Evolutionary conservation across 2,113 vertebrate genomes (phyloP).

Genomic region (Dunckerocampus dactyliophorus): DNA sequence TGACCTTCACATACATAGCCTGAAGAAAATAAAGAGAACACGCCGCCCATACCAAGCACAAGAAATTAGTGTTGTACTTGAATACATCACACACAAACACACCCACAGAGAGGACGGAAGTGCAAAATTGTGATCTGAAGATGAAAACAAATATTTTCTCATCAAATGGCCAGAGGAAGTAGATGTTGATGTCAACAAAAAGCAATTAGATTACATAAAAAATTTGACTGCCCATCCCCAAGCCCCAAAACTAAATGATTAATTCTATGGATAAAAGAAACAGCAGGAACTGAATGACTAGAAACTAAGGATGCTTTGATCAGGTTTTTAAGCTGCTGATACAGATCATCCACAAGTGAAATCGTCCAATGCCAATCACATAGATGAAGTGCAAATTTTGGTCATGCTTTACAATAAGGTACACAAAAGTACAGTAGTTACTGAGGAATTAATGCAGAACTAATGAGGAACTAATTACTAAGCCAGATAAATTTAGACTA

Average conservation of each 20-base stretch:
- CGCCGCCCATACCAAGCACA: too few species aligned
- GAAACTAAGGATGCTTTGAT: too few species aligned
- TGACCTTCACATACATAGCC: slow-evolving; percentile 21
- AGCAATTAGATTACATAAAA: slow-evolving; percentile 71
- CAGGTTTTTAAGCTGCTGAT: too few species aligned
- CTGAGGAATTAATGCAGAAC: too few species aligned
- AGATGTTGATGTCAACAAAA: slow-evolving; percentile 60
- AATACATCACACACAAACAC: slow-evolving; percentile 3
- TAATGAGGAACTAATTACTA: too few species aligned
- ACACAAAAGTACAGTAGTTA: too few species aligned
- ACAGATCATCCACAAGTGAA: too few species aligned
- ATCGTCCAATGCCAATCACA: too few species aligned
- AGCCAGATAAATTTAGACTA: too few species aligned
- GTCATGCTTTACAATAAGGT: too few species aligned
- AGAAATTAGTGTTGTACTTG: too few species aligned
- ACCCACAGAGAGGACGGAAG: slow-evolving; percentile 1
- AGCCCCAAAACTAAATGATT: slow-evolving; percentile 63
- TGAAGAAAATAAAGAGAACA: not conserved
- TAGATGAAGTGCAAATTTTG: too few species aligned
- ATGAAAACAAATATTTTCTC: slow-evolving; percentile 64
- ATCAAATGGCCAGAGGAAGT: slow-evolving; percentile 58
- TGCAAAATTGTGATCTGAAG: slow-evolving; percentile 37
- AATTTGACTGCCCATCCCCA: slow-evolving; percentile 52
- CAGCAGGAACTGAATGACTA: not conserved
- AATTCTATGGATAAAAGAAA: slow-evolving; percentile 51